A percentile compares a stretch with the other conserved stretches of the same genome.
Conservation (phyloP, 92 coral and sea anemone genomes). For the Desmophyllum pertusum region DNA sequence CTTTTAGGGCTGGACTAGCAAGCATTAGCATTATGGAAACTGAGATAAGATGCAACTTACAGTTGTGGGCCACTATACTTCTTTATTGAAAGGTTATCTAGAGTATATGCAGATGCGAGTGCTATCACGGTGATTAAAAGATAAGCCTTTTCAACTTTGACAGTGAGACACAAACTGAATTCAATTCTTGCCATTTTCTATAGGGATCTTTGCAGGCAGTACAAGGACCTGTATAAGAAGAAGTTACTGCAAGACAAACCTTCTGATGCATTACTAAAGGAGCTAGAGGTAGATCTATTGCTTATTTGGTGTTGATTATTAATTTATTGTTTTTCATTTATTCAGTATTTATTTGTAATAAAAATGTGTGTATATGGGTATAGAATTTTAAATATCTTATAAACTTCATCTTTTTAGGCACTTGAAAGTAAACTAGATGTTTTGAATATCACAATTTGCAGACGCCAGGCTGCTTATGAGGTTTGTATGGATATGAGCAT, state of each 20-base stretch:
- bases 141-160: neutral
- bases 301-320: neutral
- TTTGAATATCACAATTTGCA: conserved; percentile 89
- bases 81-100: no score
- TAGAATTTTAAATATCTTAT: neutral
- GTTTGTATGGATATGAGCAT: conserved; percentile 36
- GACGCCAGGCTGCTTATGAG: conserved; percentile 96
- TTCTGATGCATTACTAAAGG: conserved; percentile 70
- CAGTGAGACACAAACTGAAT: neutral
- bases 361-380: neutral
- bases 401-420: conserved; percentile 32
- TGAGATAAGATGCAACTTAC: no score
- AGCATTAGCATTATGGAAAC: no score
- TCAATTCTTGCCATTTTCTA: neutral
- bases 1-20: no score
- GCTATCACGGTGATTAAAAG: neutral
- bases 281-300: conserved; percentile 59
- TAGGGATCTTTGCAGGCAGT: conserved; percentile 73
- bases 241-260: conserved; percentile 80
- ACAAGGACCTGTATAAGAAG: conserved; percentile 80
- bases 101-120: no score
- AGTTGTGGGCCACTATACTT: no score
- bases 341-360: neutral
- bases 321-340: neutral
- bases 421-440: conserved; percentile 90